Base-by-base conservation (phyloP, 2,797 vertebrate genomes). In the Xiphophorus birchmanni region DNA sequence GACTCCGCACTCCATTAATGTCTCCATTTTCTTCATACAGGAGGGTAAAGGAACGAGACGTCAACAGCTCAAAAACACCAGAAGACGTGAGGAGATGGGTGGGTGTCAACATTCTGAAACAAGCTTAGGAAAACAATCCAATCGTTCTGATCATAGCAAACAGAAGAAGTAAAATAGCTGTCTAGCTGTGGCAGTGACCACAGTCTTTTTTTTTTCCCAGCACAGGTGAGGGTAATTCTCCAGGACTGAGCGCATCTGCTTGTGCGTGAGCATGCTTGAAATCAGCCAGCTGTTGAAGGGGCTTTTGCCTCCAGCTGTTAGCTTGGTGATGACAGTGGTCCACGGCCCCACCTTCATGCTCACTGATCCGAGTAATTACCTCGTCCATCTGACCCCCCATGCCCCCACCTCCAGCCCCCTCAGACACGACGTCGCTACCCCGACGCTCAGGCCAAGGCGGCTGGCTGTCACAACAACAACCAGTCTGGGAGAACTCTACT, bases 1-100 rank as follows among this genome's bases (percentile, higher is more conserved):
- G 93, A 93, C 94, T 92, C 95, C 92, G 92, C 94, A 94, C 95
- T 96, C 96, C 96, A 96, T 97, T 97, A 97, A 97, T 90, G 91
- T 97, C 97, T 97, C 96, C 94, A 97, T 97, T 95, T 94, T 94
- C 87, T 93, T 94, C 74, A 74, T 85, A 84, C 83, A 78, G 82
- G 84, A 82, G 88, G 83, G 84, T 78, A 72, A 81, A 82, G 79
- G 52, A 82, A 84, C 83, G 63, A 94, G 93, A 94, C 92, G 94
- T 89, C 92, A 90, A 86, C 81, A 82, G 77, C 81, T 90, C 84
- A 86, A 83, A 90, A 87, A 78, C 77, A 82, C 75, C 45, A 65
- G 76, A 60, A 81, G 73, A 85, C 2, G 56, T 63, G 71, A 58
- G 58, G 79, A 77, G 58, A 89, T 15, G 80, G 65, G 73, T n/a